Evolutionary conservation across 2,888 invertebrate species (phyloP).

Genomic region (Eilema griseolum): DNA sequence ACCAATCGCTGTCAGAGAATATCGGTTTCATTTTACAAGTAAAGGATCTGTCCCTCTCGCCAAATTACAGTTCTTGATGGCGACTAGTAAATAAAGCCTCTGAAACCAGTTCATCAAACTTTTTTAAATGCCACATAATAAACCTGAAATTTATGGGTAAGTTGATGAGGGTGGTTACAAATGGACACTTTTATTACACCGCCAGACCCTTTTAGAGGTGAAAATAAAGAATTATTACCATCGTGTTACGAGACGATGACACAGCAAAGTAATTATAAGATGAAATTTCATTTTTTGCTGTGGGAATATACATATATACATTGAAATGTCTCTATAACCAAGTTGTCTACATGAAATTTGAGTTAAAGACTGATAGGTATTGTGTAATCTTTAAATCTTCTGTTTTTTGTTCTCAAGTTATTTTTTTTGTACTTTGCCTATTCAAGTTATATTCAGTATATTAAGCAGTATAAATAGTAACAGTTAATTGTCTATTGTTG

Average conservation of each 20-base stretch:
- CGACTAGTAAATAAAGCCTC: constrained; percentile 13
- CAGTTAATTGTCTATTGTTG: constrained; percentile 14
- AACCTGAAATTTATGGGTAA: constrained; percentile 57
- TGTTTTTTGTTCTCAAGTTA: too few relatives aligned
- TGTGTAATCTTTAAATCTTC: too few relatives aligned
- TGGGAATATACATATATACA: not conserved
- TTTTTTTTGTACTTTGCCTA: not conserved
- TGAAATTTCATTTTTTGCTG: not conserved
- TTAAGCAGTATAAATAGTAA: not conserved
- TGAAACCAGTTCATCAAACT: constrained; percentile 45
- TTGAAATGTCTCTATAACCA: not conserved
- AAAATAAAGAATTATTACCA: constrained; percentile 46
- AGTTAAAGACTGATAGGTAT: not conserved
- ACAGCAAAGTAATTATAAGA: constrained; percentile 10
- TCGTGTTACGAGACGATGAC: constrained; percentile 2
- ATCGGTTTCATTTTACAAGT: not conserved
- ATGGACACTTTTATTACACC: constrained; percentile 66
- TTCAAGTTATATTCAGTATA: not conserved
- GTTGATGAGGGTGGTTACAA: constrained; percentile 66
- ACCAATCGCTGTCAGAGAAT: not conserved
- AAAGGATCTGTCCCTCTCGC: not conserved
- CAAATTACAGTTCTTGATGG: not conserved
- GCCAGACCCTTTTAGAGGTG: constrained; percentile 52
- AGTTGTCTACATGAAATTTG: not conserved
- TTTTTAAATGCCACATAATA: constrained; percentile 48